Evolutionary conservation across 1,140 invertebrate genomes (phyloP), one percentile per base, ranked within the genome.

Genomic region (Aphelinus certus): DNA sequence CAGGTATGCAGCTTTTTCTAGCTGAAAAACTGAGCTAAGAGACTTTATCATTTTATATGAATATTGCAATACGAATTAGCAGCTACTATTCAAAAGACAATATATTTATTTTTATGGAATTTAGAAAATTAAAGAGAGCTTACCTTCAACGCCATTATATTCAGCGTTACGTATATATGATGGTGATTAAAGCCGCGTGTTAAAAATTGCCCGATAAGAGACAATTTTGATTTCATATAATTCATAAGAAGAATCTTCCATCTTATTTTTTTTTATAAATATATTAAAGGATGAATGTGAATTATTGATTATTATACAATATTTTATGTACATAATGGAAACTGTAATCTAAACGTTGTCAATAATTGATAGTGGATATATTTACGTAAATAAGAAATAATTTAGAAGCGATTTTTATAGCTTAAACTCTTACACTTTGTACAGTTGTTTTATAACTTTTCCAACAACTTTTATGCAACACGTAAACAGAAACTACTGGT

Each of bases 321-420:
- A 82, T 76, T 78, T 75, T 71, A 64, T 86, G 84, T 86, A 86
- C 57, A 86, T 86, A 86, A 79, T 67, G 43, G 64, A 75, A 81
- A 78, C 81, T 81, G 77, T 84, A 84, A 82, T 82, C 79, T 83
- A 80, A 82, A 83, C 74, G 68, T 84, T 85, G 82, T 86, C 81
- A 71, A 83, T 83, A 84, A 82, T 81, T 77, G 76, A 78, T 80
- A 79, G 80, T 73, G 76, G 75, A 80, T 80, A 84, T 81, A 81
- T 84, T 82, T 86, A 82, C 84, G 81, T 82, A 77, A 79, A 81
- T 69, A 75, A 69, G 53, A 69, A 82, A 79, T 61, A 77, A 76
- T 77, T 77, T 76, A 60, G 77, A 78, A 75, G 68, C 75, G 78
- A 75, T 81, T 78, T 76, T 71, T 43, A 66, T 60, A 76, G 68